Evolutionary conservation across 2,113 vertebrate genomes (phyloP), one percentile per base, ranked within the genome.

Genomic region (Oncorhynchus kisutch): DNA sequence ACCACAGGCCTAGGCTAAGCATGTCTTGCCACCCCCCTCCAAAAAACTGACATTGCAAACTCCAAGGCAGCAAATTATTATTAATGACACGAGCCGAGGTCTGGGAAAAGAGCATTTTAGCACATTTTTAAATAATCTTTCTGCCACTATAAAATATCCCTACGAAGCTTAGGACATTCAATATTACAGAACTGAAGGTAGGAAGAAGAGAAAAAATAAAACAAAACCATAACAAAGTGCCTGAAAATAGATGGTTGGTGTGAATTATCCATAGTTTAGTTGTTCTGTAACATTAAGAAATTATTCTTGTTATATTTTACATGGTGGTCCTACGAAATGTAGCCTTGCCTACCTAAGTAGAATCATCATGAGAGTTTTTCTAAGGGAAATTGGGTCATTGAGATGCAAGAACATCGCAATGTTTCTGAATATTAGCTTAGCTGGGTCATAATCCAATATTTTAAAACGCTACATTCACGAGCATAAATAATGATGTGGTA

Each of bases 31-130:
- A 4, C 3, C 49, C 14, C 14, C 31, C 31, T 1, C 6, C 6
- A 51, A 51, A 51, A 5, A 51, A 12, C n/a, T n/a, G n/a, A n/a
- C n/a, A n/a, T n/a, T n/a, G n/a, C n/a, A n/a, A n/a, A n/a, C n/a
- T 64, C 76, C 24, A 0, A 67, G 74, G 24, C 45, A 68, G 57
- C 59, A 78, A 57, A 88, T 80, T 76, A 83, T 88, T 81, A 87
- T 84, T 65, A 89, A 86, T 82, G 78, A 80, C n/a, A 45, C 12
- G 7, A 72, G 48, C 22, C 0, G 18, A 82, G 78, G 2, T 73
- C 51, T 66, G 59, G 60, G 74, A 78, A 34, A 71, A 76, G 59
- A 78, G 66, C 79, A 49, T 73, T 78, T 78, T 74, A 75, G 67
- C 74, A 64, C 45, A 75, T 45, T 59, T 67, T 70, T 84, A 73